Percentiles rank a stretch among this genome's conserved stretches.
Evolutionary conservation across 2,797 vertebrate genomes (phyloP).

Genomic region (Atherinosoma microstoma): DNA sequence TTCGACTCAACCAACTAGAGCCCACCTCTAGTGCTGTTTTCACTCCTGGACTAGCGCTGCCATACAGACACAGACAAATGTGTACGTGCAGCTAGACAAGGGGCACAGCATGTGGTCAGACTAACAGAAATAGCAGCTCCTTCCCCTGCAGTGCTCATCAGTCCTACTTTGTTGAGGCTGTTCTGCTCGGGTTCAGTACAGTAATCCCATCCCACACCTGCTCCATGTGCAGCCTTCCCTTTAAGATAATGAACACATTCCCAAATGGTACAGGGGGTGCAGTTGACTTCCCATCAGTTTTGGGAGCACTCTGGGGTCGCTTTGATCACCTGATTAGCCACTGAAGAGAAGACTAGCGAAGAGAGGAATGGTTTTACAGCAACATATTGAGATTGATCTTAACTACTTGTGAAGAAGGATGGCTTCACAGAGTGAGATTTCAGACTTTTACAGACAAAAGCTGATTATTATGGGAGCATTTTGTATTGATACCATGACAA

Average conservation of each 20-base stretch:
- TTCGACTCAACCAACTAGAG: background rate
- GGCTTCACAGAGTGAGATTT: background rate
- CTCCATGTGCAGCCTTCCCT: constrained; percentile 39
- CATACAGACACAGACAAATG: constrained; percentile 14
- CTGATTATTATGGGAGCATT: background rate
- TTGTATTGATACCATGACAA: background rate
- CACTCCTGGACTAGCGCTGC: constrained; percentile 16
- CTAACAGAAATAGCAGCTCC: constrained; percentile 60
- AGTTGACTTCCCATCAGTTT: constrained; percentile 22
- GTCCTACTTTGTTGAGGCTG: constrained; percentile 58
- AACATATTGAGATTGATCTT: background rate
- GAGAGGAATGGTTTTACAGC: constrained; percentile 24
- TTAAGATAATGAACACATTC: constrained; percentile 24
- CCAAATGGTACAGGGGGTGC: constrained; percentile 8
- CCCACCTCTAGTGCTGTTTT: constrained; percentile 18
- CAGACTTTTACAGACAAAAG: background rate
- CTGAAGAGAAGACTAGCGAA: background rate
- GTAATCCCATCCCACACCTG: constrained; percentile 65
- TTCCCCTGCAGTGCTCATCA: constrained; percentile 65
- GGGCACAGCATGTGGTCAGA: constrained; percentile 52
- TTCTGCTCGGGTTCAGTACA: constrained; percentile 37
- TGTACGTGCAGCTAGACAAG: constrained; percentile 25
- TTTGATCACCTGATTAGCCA: constrained; percentile 16
- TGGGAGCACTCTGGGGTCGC: background rate
- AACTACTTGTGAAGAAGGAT: background rate